These are phyloP conservation scores for Bujurquina vittata DNA, from an alignment of 2,113 vertebrate species.

Conservation along the genomic window DNA sequence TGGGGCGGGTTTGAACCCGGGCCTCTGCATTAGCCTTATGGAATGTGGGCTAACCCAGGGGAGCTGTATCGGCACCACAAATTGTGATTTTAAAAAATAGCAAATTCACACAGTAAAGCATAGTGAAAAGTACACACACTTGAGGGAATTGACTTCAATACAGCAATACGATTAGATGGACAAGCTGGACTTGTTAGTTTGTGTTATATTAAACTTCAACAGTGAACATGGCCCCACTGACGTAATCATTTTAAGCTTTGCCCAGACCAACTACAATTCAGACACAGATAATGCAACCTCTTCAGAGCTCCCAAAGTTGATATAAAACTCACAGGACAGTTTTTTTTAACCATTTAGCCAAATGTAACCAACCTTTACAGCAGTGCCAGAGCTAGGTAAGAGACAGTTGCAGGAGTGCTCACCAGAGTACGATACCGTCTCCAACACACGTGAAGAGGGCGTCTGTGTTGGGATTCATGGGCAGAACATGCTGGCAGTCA, in stretches of 20 bases:
- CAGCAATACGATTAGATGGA: too few species aligned
- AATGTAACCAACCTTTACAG: not conserved
- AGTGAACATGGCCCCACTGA: too few species aligned
- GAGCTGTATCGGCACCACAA: not conserved
- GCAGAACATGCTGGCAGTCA: slow-evolving; percentile 90
- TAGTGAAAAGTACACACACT: too few species aligned
- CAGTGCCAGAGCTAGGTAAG: not conserved
- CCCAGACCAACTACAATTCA: not conserved
- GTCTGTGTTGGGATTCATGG: slow-evolving; percentile 93
- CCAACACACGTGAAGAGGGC: slow-evolving; percentile 90
- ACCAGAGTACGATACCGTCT: slow-evolving; percentile 96
- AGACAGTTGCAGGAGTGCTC: slow-evolving; percentile 63
- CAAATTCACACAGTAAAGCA: not conserved
- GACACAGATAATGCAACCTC: not conserved
- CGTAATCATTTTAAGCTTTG: not conserved
- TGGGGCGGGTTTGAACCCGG: not conserved
- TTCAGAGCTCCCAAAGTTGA: not conserved
- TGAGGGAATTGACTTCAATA: too few species aligned
- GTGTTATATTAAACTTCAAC: too few species aligned
- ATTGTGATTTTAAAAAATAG: not conserved
- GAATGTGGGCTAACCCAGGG: not conserved
- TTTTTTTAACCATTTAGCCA: not conserved
- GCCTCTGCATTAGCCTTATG: not conserved
- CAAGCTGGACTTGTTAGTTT: too few species aligned
- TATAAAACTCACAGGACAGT: not conserved